These are phyloP conservation scores for Hippocampus abdominalis DNA, from an alignment of 2,113 vertebrate species.

Conservation along the genomic window DNA sequence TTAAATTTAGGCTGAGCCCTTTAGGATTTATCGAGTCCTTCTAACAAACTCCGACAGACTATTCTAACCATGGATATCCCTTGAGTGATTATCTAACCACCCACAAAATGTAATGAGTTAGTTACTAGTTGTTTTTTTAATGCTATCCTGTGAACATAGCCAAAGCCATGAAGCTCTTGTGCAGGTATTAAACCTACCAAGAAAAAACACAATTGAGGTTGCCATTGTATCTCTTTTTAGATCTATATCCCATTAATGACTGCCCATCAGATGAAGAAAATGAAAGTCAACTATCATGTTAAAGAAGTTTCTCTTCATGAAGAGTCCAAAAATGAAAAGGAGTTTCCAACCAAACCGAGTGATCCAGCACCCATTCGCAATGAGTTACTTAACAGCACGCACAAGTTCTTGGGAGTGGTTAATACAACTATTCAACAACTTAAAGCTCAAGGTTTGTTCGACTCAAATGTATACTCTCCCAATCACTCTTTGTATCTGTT, in stretches of 20 bases:
- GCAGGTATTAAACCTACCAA: background rate
- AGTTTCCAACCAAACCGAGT: constrained; percentile 34
- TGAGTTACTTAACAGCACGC: constrained; percentile 73
- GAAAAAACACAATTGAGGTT: background rate
- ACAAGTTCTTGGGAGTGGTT: constrained; percentile 72
- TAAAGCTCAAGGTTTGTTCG: constrained; percentile 73
- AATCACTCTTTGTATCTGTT: background rate
- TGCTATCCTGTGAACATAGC: too few relatives aligned
- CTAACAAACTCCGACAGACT: too few relatives aligned
- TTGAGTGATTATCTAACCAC: too few relatives aligned
- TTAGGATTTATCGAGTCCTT: too few relatives aligned
- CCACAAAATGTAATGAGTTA: background rate
- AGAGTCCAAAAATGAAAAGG: background rate
- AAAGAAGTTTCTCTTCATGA: constrained; percentile 10
- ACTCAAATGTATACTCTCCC: background rate
- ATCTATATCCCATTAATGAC: constrained; percentile 71
- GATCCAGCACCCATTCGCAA: constrained; percentile 52
- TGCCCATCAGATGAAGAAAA: constrained; percentile 63
- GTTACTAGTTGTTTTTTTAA: too few relatives aligned
- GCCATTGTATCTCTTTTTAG: constrained; percentile 49
- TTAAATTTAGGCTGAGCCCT: too few relatives aligned
- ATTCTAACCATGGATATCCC: too few relatives aligned
- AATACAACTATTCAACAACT: constrained; percentile 72
- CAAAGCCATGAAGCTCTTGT: background rate
- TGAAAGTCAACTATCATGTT: constrained; percentile 10